Evolutionary conservation across 2,888 invertebrate genomes (phyloP), one percentile per base, ranked within the genome.

Genomic region (Dolichomitus sp.): DNA sequence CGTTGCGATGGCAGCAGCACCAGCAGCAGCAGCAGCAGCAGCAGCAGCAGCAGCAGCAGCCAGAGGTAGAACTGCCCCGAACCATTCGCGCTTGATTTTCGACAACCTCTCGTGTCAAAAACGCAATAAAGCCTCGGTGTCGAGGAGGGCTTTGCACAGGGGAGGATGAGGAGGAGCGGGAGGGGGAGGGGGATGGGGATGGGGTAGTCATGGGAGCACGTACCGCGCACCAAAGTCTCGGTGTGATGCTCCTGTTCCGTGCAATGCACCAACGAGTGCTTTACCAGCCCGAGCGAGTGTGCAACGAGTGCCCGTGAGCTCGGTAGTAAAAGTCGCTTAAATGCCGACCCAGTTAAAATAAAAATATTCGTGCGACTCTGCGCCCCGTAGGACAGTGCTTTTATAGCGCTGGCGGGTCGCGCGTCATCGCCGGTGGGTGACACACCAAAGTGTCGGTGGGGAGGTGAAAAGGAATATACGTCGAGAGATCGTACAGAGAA

Each of bases 301-400:
- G 40, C 59, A 42, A 17, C 42, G 57, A 70, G 57, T 63, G 85
- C 81, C 70, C 65, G 86, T 88, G 86, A 81, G 81, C 84, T 83
- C 81, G 82, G 85, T 86, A 81, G 84, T 84, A 86, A 86, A 85
- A 85, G 84, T 83, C 81, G 73, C 42, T 80, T 77, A 77, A 87
- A 86, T 79, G 84, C 83, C 85, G 80, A 89, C 89, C 90, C 81
- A 88, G 87, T 90, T 88, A 19, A 85, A 88, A 88, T 88, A 89
- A 88, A 89, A 90, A 89, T 88, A 88, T 86, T 85, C 85, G 70
- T 63, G 40, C 23, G 54, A 33, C 37, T 37, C 9, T 42, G 14
- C 14, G 68, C 52, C 19, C 23, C 23, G 54, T 23, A 19, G 69
- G 52, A 69, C 69, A 54, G 37, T 40, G 37, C n/a, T 54, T 54